phyloP scores from a whole-genome alignment of 2,888 invertebrate genomes.

The Catonia carolina region DNA sequence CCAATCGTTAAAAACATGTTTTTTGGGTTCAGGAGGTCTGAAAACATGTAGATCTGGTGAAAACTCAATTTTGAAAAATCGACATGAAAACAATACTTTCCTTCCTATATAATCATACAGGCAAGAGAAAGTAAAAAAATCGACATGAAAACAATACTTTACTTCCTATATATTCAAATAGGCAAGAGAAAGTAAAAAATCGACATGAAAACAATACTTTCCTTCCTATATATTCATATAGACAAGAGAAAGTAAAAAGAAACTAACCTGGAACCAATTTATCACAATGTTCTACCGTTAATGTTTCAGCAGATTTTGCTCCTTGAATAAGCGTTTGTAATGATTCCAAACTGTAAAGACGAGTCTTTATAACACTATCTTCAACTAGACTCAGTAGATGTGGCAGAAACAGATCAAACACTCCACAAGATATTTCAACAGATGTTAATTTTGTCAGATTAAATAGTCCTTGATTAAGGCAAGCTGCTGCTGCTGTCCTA shows the following conservation, averaged over 20 bases:
- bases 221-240: no score
- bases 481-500: slow-evolving; percentile 66
- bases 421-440: neutral
- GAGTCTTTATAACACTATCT: slow-evolving; percentile 55
- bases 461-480: slow-evolving; percentile 47
- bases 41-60: no score
- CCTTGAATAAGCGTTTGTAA: slow-evolving; percentile 39
- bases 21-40: no score
- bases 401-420: slow-evolving; percentile 49
- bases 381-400: slow-evolving; percentile 54
- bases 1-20: no score
- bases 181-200: no score
- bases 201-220: no score
- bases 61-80: no score
- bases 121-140: no score
- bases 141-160: no score
- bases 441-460: neutral
- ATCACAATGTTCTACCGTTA: slow-evolving; percentile 50
- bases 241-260: neutral
- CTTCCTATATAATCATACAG: no score
- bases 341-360: slow-evolving; percentile 56
- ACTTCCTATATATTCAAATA: no score
- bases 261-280: slow-evolving; percentile 55
- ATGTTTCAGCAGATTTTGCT: slow-evolving; percentile 41
- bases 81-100: no score